Evolutionary conservation across 1,140 invertebrate genomes (phyloP).

Genomic region (Trissolcus basalis): DNA sequence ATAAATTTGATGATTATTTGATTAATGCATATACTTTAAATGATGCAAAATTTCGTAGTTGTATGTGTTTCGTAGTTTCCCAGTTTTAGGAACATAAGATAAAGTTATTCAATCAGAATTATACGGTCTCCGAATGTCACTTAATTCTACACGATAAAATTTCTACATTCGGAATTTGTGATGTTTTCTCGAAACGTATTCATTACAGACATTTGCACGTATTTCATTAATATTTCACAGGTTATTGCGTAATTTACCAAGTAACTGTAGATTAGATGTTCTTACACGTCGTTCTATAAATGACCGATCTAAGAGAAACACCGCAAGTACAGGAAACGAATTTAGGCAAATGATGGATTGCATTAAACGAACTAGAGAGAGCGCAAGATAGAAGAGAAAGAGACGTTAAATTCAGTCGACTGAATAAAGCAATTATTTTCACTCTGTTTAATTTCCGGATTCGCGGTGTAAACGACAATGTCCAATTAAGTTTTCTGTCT

Average conservation of each 20-base stretch:
- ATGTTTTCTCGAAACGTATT: constrained; percentile 1
- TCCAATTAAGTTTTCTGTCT: constrained; percentile 51
- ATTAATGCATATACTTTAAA: too few relatives aligned
- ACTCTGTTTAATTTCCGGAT: constrained; percentile 66
- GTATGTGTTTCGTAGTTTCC: too few relatives aligned
- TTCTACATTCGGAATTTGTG: not conserved
- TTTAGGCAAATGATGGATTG: constrained; percentile 66
- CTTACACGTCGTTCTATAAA: constrained; percentile 46
- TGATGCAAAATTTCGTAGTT: too few relatives aligned
- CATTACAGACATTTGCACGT: constrained; percentile 28
- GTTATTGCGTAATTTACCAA: constrained; percentile 37
- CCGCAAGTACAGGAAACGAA: constrained; percentile 59
- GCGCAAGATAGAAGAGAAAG: constrained; percentile 10
- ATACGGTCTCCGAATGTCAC: too few relatives aligned
- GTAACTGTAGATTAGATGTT: constrained; percentile 27
- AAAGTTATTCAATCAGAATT: too few relatives aligned
- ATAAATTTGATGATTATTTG: too few relatives aligned
- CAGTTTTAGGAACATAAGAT: too few relatives aligned
- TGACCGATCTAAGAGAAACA: constrained; percentile 39
- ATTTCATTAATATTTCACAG: constrained; percentile 25
- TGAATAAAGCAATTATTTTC: constrained; percentile 60
- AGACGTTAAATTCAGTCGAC: constrained; percentile 39
- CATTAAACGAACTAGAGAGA: constrained; percentile 25
- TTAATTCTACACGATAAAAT: too few relatives aligned
- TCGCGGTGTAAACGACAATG: constrained; percentile 55